Conservation (phyloP, 2,113 vertebrate species). For the Mormyrus iriodes region DNA sequence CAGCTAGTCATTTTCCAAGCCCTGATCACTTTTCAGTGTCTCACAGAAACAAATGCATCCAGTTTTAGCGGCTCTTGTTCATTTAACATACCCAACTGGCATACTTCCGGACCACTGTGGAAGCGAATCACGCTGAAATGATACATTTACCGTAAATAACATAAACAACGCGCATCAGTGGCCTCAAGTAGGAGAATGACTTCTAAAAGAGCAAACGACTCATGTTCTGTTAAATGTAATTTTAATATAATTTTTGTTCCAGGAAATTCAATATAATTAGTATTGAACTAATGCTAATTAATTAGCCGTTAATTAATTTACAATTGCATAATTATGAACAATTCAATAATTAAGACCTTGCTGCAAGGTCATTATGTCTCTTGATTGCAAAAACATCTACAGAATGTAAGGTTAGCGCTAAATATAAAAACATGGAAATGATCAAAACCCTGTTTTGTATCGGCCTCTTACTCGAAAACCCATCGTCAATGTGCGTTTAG, state of each 20-base stretch:
- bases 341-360: neutral
- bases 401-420: neutral
- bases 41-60: neutral
- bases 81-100: neutral
- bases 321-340: too few relatives aligned
- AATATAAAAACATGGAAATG: neutral
- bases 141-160: neutral
- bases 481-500: neutral
- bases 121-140: neutral
- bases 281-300: neutral
- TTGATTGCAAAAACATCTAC: neutral
- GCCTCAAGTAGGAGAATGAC: too few relatives aligned
- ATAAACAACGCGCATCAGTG: neutral
- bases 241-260: neutral
- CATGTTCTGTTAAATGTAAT: neutral
- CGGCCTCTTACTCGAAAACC: neutral
- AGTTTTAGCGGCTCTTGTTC: neutral
- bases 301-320: neutral
- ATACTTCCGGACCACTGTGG: constrained; percentile 10
- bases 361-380: neutral
- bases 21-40: neutral
- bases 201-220: neutral
- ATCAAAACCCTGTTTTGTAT: neutral
- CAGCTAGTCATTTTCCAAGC: constrained; percentile 11
- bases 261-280: neutral